Evolutionary conservation across 2,888 invertebrate species (phyloP).

Genomic region (Xestia xanthographa): DNA sequence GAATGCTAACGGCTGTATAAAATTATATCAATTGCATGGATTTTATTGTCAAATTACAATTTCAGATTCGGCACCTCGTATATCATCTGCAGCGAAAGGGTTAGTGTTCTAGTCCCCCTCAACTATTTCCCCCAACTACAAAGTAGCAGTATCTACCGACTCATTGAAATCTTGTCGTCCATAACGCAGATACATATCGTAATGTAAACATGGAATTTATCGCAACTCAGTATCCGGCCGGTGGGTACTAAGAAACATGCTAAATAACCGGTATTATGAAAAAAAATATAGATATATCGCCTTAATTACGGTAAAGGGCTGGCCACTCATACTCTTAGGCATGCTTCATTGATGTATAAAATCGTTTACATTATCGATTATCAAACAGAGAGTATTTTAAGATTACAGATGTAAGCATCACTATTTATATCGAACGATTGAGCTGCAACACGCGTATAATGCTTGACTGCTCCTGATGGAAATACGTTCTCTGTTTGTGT

Average conservation of each 20-base stretch:
- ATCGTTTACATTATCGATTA: slow-evolving; percentile 80
- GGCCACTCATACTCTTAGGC: slow-evolving; percentile 65
- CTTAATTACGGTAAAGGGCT: slow-evolving; percentile 75
- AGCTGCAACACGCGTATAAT: slow-evolving; percentile 73
- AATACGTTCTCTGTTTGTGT: slow-evolving; percentile 64
- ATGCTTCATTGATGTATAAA: slow-evolving; percentile 77
- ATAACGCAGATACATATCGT: slow-evolving; percentile 73
- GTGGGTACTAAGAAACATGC: slow-evolving; percentile 79
- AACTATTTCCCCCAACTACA: slow-evolving; percentile 51
- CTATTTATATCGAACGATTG: slow-evolving; percentile 75
- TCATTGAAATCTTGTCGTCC: slow-evolving; percentile 75
- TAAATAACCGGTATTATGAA: slow-evolving; percentile 66
- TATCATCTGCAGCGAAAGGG: slow-evolving; percentile 72
- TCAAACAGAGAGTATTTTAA: slow-evolving; percentile 76
- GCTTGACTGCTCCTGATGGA: slow-evolving; percentile 71
- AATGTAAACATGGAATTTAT: slow-evolving; percentile 84
- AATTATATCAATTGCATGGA: slow-evolving; percentile 89
- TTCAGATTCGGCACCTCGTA: slow-evolving; percentile 83
- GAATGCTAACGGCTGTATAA: slow-evolving; percentile 86
- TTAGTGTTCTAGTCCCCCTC: slow-evolving; percentile 57
- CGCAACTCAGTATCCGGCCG: slow-evolving; percentile 78
- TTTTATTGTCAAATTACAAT: slow-evolving; percentile 87
- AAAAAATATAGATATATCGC: slow-evolving; percentile 66
- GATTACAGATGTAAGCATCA: slow-evolving; percentile 75
- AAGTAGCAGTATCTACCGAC: slow-evolving; percentile 65